phyloP scores from a whole-genome alignment of 1,140 invertebrate species.

The Drosophila asahinai region DNA sequence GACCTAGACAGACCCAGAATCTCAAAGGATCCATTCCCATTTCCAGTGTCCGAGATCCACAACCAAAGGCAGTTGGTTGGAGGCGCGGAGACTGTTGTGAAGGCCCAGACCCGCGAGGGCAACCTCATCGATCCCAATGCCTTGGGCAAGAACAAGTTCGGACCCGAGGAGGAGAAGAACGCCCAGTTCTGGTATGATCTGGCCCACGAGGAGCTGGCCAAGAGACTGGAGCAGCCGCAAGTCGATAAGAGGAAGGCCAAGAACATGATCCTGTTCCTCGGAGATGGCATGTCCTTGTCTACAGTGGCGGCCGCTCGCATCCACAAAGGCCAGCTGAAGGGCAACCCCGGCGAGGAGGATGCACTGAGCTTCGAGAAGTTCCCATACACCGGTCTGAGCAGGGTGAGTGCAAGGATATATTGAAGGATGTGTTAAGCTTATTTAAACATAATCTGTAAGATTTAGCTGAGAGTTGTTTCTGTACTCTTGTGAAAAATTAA shows the following conservation, averaged over 20 bases:
- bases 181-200: slow-evolving; percentile 70
- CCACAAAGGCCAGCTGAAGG: slow-evolving; percentile 87
- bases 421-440: no score
- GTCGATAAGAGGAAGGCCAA: slow-evolving; percentile 86
- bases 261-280: slow-evolving; percentile 91
- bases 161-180: slow-evolving; percentile 60
- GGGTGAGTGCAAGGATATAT: slow-evolving; percentile 70
- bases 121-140: slow-evolving; percentile 34
- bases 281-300: slow-evolving; percentile 92
- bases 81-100: neutral
- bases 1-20: no score
- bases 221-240: slow-evolving; percentile 34
- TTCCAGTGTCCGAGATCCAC: slow-evolving; percentile 44
- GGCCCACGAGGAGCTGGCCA: slow-evolving; percentile 57
- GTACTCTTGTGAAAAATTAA: no score
- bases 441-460: no score
- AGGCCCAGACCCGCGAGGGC: neutral
- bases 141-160: slow-evolving; percentile 25
- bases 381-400: slow-evolving; percentile 89
- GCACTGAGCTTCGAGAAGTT: slow-evolving; percentile 92
- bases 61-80: slow-evolving; percentile 36
- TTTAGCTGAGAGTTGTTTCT: no score
- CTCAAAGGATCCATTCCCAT: no score
- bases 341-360: slow-evolving; percentile 88
- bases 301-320: slow-evolving; percentile 90